Evolutionary conservation across 2,113 vertebrate genomes (phyloP).

Genomic region (Lanius collurio): DNA sequence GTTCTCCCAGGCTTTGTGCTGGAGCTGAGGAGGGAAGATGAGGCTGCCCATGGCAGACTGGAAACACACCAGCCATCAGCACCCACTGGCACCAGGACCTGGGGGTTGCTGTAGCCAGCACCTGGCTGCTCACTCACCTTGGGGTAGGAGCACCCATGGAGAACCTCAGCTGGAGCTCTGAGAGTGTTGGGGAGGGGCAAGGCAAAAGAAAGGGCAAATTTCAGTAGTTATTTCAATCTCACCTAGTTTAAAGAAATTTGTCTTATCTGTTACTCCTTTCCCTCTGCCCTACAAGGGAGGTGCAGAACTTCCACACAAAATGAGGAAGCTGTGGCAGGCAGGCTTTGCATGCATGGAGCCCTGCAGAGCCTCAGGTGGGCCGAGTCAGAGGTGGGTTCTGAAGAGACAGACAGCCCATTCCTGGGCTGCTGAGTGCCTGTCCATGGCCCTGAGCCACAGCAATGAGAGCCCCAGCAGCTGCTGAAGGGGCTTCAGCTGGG

Average conservation of each 20-base stretch:
- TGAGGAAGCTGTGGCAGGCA: neutral
- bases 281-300: neutral
- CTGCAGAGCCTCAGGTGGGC: neutral
- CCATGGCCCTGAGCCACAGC: accelerated
- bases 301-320: neutral
- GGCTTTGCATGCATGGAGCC: neutral
- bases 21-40: neutral
- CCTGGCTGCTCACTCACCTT: accelerated
- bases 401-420: neutral
- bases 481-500: neutral
- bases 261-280: neutral
- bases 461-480: neutral
- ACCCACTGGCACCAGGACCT: neutral
- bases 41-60: neutral
- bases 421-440: neutral
- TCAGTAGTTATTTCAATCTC: neutral
- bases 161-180: neutral
- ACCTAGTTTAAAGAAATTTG: neutral
- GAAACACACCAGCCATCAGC: neutral
- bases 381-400: neutral
- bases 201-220: neutral
- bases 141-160: neutral
- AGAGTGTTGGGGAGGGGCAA: neutral
- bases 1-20: accelerated
- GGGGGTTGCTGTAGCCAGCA: neutral